A percentile compares a stretch with the other conserved stretches of the same genome.
phyloP scores from a whole-genome alignment of 2,888 invertebrate species.

The Isotomurus palustris region DNA sequence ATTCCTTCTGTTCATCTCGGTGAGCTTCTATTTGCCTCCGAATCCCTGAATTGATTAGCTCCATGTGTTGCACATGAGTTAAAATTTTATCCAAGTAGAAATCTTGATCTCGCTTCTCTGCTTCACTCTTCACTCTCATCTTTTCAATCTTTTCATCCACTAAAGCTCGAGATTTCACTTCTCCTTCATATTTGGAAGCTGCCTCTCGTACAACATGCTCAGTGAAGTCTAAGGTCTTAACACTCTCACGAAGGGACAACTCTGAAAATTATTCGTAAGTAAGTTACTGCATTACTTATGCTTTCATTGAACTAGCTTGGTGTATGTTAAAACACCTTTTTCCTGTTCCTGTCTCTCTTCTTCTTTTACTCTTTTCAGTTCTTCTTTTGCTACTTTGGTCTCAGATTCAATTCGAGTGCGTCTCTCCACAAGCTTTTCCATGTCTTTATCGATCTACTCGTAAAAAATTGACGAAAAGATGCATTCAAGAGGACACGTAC shows the following conservation, averaged over 20 bases:
- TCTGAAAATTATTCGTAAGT: slow-evolving; percentile 25
- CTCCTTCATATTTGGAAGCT: slow-evolving; percentile 40
- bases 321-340: slow-evolving; percentile 44
- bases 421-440: slow-evolving; percentile 55
- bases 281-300: not conserved
- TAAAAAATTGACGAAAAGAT: too few relatives aligned
- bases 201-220: slow-evolving; percentile 43
- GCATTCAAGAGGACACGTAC: too few relatives aligned
- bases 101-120: slow-evolving; percentile 43
- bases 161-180: slow-evolving; percentile 38
- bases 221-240: slow-evolving; percentile 42
- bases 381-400: slow-evolving; percentile 53
- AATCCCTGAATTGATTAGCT: slow-evolving; percentile 42
- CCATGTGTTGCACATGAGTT: slow-evolving; percentile 43
- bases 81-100: slow-evolving; percentile 44
- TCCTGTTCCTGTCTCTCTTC: slow-evolving; percentile 58
- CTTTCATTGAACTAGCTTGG: not conserved
- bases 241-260: slow-evolving; percentile 29
- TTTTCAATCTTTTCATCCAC: slow-evolving; percentile 44
- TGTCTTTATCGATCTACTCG: slow-evolving; percentile 55
- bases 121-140: slow-evolving; percentile 36
- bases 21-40: slow-evolving; percentile 45
- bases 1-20: slow-evolving; percentile 42
- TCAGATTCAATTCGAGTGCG: slow-evolving; percentile 56
- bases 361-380: slow-evolving; percentile 56